phyloP scores from a whole-genome alignment of 2,113 vertebrate genomes.

The Hucho hucho region DNA sequence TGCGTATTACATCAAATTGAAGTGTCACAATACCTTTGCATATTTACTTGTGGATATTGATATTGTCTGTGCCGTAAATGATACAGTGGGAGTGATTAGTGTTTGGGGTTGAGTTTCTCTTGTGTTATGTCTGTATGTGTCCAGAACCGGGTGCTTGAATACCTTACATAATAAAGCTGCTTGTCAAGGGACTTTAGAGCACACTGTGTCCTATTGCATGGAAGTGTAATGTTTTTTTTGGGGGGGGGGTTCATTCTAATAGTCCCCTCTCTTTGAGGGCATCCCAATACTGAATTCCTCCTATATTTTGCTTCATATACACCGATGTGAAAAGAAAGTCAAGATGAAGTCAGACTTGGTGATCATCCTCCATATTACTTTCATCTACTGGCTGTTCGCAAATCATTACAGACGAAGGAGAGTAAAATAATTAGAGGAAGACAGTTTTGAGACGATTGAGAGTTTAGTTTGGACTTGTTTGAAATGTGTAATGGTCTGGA shows the following conservation, averaged over 20 bases:
- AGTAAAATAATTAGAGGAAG: neutral
- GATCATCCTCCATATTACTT: neutral
- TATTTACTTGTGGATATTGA: constrained; percentile 24
- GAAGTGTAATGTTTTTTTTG: neutral
- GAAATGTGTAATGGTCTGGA: too few relatives aligned
- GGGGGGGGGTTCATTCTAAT: neutral
- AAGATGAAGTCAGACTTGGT: neutral
- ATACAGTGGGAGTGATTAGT: constrained; percentile 22
- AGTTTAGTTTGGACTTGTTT: too few relatives aligned
- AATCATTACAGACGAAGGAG: neutral
- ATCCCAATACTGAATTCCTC: neutral
- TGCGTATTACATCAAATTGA: constrained; percentile 33
- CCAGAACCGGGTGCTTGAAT: constrained; percentile 58
- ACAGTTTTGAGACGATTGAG: too few relatives aligned
- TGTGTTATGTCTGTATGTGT: constrained; percentile 14
- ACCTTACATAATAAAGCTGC: constrained; percentile 69
- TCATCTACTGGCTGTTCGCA: neutral
- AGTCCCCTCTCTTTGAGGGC: neutral
- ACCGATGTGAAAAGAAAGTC: neutral
- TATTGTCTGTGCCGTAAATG: constrained; percentile 38
- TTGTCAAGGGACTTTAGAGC: constrained; percentile 45
- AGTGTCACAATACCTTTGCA: constrained; percentile 18
- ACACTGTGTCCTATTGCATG: constrained; percentile 29
- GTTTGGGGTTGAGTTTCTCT: constrained; percentile 6
- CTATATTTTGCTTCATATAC: neutral